Conservation (phyloP, 1,140 invertebrate species). For the Leucophenga varia region DNA sequence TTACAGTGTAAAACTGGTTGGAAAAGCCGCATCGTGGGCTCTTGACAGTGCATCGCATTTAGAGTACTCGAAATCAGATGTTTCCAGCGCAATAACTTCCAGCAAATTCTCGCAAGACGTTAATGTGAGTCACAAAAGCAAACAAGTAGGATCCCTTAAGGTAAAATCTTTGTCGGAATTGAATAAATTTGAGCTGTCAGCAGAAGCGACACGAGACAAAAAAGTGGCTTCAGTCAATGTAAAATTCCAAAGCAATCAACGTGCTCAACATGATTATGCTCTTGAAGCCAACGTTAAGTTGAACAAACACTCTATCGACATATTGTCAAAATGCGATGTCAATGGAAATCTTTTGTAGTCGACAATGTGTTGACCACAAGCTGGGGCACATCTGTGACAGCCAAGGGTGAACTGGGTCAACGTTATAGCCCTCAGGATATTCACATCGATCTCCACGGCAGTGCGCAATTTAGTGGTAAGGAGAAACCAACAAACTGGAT, state of each 20-base stretch:
- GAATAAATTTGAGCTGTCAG: constrained; percentile 30
- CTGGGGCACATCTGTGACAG: constrained; percentile 33
- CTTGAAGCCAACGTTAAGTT: constrained; percentile 29
- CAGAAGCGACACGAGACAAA: constrained; percentile 23
- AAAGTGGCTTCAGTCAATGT: constrained; percentile 25
- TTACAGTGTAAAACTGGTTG: constrained; percentile 19
- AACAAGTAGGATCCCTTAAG: constrained; percentile 20
- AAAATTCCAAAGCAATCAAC: constrained; percentile 35
- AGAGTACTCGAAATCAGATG: constrained; percentile 19
- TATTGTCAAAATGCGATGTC: constrained; percentile 29
- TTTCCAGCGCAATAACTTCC: constrained; percentile 13
- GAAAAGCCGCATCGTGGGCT: constrained; percentile 26
- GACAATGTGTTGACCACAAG: constrained; percentile 38
- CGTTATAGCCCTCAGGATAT: constrained; percentile 33
- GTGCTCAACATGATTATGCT: constrained; percentile 48
- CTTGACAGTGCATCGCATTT: constrained; percentile 12
- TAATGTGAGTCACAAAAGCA: constrained; percentile 24
- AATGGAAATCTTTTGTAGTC: constrained; percentile 32
- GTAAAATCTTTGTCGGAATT: constrained; percentile 17
- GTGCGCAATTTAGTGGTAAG: constrained; percentile 26
- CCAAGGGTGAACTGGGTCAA: constrained; percentile 42
- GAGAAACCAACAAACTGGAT: constrained; percentile 36
- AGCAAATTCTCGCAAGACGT: constrained; percentile 24
- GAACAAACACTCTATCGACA: constrained; percentile 37
- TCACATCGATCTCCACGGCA: constrained; percentile 37